Base-by-base conservation (phyloP, 2,797 vertebrate genomes). In the Diceros bicornis region DNA sequence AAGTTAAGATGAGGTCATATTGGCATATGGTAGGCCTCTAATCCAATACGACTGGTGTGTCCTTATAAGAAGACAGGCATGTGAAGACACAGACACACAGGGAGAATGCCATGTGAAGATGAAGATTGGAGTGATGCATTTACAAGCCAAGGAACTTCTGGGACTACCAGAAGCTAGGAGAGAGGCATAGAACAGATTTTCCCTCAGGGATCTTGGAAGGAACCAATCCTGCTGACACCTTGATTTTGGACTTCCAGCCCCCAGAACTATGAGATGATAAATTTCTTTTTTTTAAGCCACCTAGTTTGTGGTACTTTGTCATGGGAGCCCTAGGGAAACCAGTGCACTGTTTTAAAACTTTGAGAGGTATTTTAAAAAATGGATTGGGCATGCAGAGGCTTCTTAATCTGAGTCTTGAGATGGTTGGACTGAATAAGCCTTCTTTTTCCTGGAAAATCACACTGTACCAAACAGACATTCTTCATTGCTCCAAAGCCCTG, bases 381-480 rank as follows among this genome's bases (percentile, higher is more conserved):
- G 68, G 13, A 13, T 86, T 77, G 34, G 25, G 37, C 37, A 52
- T 61, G 29, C 11, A 75, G 37, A 97, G 20, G 55, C 37, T 92
- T 92, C 71, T 96, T 85, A 75, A 50, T 94, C 85, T 92, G 82
- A 91, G 44, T 71, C 71, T 57, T 91, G 74, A 96, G 83, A 94
- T 29, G n/a, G 86, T 96, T 91, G 91, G 81, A 82, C 23, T 87
- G 66, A 66, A 72, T 85, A 62, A 89, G 57, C 29, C 29, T 77
- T 50, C n/a, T 69, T 85, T 90, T 89, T 82, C 81, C 89, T 71
- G 84, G 66, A 83, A 95, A 94, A 94, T 94, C 55, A 93, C 89
- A 74, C 47, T 93, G 41, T 96, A 84, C 12, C 77, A 82, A 86
- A 85, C 59, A 90, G 94, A 71, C 62, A 96, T 89, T 95, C 27